Conservation (phyloP, 2,888 invertebrate genomes). For the Terebella lapidaria region DNA sequence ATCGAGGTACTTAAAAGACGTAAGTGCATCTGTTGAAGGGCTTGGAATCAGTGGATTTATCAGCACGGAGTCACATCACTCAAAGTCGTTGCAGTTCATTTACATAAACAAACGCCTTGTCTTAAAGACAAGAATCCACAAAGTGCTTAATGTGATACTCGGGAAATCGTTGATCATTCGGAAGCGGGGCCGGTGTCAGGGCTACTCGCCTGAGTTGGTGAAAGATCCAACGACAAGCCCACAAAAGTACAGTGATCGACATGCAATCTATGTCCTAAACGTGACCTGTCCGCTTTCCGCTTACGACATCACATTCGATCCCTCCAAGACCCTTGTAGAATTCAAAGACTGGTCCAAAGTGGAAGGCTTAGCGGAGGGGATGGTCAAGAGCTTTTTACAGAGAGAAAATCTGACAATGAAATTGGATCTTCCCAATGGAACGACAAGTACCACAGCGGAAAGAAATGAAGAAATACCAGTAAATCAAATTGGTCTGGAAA, state of each 20-base stretch:
- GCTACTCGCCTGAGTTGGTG: neutral
- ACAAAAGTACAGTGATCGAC: neutral
- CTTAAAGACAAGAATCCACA: conserved; percentile 57
- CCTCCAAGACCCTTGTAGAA: neutral
- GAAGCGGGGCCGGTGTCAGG: neutral
- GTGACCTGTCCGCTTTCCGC: neutral
- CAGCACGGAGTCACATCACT: conserved; percentile 55
- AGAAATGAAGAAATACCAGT: too few relatives aligned
- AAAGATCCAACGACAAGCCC: neutral
- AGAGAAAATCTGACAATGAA: too few relatives aligned
- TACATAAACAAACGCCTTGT: conserved; percentile 65
- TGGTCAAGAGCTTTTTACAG: neutral
- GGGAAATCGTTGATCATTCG: conserved; percentile 10
- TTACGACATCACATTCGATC: neutral
- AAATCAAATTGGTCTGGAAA: too few relatives aligned
- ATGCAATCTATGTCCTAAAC: neutral
- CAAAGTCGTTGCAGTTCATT: conserved; percentile 61
- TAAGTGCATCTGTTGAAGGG: conserved; percentile 52
- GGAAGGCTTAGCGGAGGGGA: neutral
- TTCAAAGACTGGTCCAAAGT: neutral
- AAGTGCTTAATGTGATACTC: conserved; percentile 53
- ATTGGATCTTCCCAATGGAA: too few relatives aligned
- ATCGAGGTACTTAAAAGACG: conserved; percentile 48
- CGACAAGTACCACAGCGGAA: too few relatives aligned
- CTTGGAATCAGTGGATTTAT: conserved; percentile 62